Evolutionary conservation across 2,888 invertebrate species (phyloP).

Genomic region (Tolmerus cingulatus): DNA sequence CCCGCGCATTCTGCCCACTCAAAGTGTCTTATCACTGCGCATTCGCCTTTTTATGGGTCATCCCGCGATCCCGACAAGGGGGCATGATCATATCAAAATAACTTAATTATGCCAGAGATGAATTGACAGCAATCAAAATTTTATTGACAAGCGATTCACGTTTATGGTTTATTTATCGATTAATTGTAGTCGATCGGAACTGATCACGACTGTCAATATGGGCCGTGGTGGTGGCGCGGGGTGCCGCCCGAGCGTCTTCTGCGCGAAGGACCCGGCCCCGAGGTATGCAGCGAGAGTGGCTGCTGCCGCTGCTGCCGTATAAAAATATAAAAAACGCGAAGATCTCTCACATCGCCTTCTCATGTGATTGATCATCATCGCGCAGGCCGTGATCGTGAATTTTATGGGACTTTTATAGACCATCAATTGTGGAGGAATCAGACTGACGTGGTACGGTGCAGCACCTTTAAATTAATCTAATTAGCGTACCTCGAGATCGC

Average conservation of each 20-base stretch:
- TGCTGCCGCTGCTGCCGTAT: constrained; percentile 6
- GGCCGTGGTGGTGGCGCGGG: background rate
- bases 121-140: constrained; percentile 49
- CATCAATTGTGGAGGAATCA: constrained; percentile 38
- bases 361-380: constrained; percentile 36
- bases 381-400: constrained; percentile 24
- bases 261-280: background rate
- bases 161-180: constrained; percentile 49
- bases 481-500: constrained; percentile 20
- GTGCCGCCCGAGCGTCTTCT: background rate
- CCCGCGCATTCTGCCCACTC: background rate
- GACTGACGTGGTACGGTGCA: constrained; percentile 17
- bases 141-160: constrained; percentile 49
- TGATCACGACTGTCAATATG: constrained; percentile 48
- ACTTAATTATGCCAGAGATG: constrained; percentile 48
- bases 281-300: constrained; percentile 24
- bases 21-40: constrained; percentile 21
- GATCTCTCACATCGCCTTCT: constrained; percentile 25
- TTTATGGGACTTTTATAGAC: constrained; percentile 41
- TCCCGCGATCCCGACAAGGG: constrained; percentile 1
- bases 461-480: constrained; percentile 42
- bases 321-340: constrained; percentile 15
- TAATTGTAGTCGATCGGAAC: constrained; percentile 47
- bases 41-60: constrained; percentile 10
- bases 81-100: constrained; percentile 45